Evolutionary conservation across 2,888 invertebrate species (phyloP).

Genomic region (Andrena bicolor): DNA sequence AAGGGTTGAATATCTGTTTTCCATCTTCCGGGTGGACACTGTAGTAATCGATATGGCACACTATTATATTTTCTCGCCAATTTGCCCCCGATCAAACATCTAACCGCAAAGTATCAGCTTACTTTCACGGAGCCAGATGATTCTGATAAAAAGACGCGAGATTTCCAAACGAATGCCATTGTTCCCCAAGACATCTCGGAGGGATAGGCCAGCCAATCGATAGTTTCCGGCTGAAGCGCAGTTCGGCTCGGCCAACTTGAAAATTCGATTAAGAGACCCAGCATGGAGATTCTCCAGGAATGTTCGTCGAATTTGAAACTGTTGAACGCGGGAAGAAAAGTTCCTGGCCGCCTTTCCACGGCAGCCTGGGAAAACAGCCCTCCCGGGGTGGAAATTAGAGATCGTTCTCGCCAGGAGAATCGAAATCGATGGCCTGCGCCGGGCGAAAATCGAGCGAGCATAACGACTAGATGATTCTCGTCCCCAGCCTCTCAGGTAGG

Average conservation of each 20-base stretch:
- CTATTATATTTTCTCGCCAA: too few species aligned
- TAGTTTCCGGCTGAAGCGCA: slow-evolving; percentile 43
- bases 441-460: neutral
- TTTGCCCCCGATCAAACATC: neutral
- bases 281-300: slow-evolving; percentile 41
- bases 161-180: slow-evolving; percentile 13
- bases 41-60: too few species aligned
- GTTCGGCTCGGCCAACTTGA: slow-evolving; percentile 48
- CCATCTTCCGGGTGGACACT: too few species aligned
- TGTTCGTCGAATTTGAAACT: slow-evolving; percentile 51
- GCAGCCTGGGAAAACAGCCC: slow-evolving; percentile 5
- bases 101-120: neutral
- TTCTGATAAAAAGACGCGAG: neutral
- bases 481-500: neutral
- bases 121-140: neutral
- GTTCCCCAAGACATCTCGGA: neutral
- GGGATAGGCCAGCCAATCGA: slow-evolving; percentile 38
- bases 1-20: too few species aligned
- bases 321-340: slow-evolving; percentile 42
- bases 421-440: slow-evolving; percentile 1
- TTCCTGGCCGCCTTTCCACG: slow-evolving; percentile 25
- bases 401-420: neutral
- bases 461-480: neutral
- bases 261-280: slow-evolving; percentile 59
- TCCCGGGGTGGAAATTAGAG: slow-evolving; percentile 6